Evolutionary conservation across 1,140 invertebrate genomes (phyloP).

Genomic region (Chrysomallon squamiferum): DNA sequence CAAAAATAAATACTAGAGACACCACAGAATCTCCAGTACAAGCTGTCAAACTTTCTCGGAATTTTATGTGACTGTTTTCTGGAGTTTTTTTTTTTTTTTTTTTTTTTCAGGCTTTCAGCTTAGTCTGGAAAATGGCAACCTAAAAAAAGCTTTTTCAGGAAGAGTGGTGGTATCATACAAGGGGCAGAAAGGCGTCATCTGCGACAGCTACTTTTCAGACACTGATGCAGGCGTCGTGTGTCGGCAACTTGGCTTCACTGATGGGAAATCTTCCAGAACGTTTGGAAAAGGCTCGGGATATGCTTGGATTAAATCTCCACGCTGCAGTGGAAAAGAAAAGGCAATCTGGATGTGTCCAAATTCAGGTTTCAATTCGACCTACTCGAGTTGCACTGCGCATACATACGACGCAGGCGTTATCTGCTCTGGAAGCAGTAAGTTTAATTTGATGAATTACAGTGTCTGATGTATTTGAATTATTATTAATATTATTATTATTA

Average conservation of each 20-base stretch:
- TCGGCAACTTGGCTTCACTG: conserved; percentile 35
- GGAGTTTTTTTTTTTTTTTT: too few species aligned
- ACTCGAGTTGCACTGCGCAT: not conserved
- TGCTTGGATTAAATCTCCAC: conserved; percentile 37
- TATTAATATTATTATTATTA: too few species aligned
- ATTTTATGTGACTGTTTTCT: too few species aligned
- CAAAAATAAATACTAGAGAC: too few species aligned
- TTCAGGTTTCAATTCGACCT: not conserved
- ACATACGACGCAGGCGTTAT: not conserved
- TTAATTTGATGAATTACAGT: too few species aligned
- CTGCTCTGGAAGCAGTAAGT: not conserved
- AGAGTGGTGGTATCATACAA: conserved; percentile 39
- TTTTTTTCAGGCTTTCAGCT: not conserved
- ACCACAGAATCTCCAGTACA: too few species aligned
- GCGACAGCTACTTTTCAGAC: conserved; percentile 36
- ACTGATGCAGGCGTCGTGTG: conserved; percentile 42
- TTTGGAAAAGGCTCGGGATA: conserved; percentile 35
- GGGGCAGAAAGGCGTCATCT: conserved; percentile 38
- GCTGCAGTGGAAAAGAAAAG: conserved; percentile 43
- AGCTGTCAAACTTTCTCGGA: too few species aligned
- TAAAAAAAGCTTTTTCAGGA: conserved; percentile 15
- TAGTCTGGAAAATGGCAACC: conserved; percentile 6
- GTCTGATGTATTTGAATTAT: too few species aligned
- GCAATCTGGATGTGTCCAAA: conserved; percentile 34
- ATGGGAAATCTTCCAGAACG: conserved; percentile 17